These are phyloP conservation scores for Agrotis segetum DNA, from an alignment of 2,888 invertebrate genomes.

Conservation along the genomic window DNA sequence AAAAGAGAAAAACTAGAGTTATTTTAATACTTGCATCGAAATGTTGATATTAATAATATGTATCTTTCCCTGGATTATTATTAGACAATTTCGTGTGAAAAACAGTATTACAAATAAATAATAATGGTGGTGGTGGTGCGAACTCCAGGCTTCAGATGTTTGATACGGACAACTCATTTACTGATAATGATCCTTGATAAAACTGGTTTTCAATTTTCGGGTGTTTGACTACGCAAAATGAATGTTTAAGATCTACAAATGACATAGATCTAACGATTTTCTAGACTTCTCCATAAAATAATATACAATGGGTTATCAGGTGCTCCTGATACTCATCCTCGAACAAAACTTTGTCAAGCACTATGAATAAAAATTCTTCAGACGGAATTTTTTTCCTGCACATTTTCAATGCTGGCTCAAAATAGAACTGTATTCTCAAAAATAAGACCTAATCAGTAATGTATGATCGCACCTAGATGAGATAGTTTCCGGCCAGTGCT, in stretches of 20 bases:
- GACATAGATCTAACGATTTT: neutral
- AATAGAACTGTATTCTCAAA: neutral
- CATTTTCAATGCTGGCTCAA: constrained; percentile 9
- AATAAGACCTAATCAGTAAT: constrained; percentile 13
- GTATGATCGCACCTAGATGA: constrained; percentile 13
- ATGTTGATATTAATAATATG: too few species aligned
- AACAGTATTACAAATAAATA: too few species aligned
- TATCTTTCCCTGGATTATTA: too few species aligned
- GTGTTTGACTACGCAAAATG: neutral
- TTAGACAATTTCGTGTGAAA: too few species aligned
- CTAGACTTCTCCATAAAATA: too few species aligned
- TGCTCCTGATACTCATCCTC: too few species aligned
- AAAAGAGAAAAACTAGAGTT: too few species aligned
- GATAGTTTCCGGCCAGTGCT: constrained; percentile 40
- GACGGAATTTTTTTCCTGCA: neutral
- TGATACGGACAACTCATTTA: neutral
- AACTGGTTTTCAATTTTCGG: neutral
- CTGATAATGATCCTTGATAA: neutral
- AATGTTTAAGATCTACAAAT: neutral
- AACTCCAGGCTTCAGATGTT: too few species aligned
- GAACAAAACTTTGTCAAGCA: too few species aligned
- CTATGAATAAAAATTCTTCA: neutral
- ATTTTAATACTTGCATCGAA: too few species aligned
- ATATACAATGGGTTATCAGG: too few species aligned
- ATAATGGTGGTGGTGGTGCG: too few species aligned